Evolutionary conservation across 2,113 vertebrate species (phyloP).

Genomic region (Australoheros scitulus): DNA sequence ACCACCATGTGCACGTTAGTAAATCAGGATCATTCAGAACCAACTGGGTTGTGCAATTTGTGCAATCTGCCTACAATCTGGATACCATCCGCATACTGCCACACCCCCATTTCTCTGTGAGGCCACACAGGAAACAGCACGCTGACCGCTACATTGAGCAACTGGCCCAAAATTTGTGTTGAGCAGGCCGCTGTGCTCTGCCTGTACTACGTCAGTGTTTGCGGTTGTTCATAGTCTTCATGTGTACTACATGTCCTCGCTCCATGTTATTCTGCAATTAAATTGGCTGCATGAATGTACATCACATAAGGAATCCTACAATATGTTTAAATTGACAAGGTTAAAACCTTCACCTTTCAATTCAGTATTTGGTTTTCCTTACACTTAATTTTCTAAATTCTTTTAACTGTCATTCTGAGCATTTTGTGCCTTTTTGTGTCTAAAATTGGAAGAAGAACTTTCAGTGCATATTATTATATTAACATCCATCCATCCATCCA

Average conservation of each 20-base stretch:
- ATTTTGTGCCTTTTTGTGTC: too few species aligned
- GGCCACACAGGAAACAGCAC: background rate
- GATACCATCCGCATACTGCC: background rate
- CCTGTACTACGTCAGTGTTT: background rate
- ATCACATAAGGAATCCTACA: too few species aligned
- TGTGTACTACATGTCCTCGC: background rate
- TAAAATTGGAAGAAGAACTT: too few species aligned
- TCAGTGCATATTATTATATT: too few species aligned
- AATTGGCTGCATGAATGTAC: too few species aligned
- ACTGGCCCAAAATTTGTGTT: background rate
- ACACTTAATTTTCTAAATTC: too few species aligned
- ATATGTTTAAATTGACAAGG: too few species aligned
- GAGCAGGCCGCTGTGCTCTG: background rate
- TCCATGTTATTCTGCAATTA: background rate
- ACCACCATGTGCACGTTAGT: background rate
- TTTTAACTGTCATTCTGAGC: too few species aligned
- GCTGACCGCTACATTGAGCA: background rate
- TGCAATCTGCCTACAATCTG: background rate
- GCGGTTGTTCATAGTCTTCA: background rate
- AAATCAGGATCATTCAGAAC: background rate
- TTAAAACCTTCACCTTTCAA: background rate
- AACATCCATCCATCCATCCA: too few species aligned
- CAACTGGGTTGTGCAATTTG: background rate
- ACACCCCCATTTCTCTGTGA: background rate
- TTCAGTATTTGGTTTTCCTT: background rate